Conservation (phyloP, 2,888 invertebrate genomes). For the Athalia cordata region DNA sequence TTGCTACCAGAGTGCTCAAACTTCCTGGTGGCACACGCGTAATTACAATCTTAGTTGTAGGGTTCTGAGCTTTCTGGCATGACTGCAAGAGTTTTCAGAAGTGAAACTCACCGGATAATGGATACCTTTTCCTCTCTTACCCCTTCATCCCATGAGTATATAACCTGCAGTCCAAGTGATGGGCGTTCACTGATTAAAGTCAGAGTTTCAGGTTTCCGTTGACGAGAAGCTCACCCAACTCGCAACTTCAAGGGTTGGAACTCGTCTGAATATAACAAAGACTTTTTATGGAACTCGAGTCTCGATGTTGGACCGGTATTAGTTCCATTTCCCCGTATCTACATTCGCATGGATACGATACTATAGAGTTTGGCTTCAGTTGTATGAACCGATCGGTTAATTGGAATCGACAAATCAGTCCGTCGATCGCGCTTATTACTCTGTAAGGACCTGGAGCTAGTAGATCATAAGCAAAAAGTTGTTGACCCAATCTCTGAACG, state of each 20-base stretch:
- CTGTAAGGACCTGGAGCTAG: background rate
- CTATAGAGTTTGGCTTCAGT: too few relatives aligned
- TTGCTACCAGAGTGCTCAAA: constrained; percentile 30
- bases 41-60: constrained; percentile 26
- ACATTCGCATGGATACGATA: too few relatives aligned
- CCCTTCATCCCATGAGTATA: background rate
- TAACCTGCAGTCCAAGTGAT: constrained; percentile 11
- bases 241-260: background rate
- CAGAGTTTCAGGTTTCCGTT: background rate
- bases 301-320: too few relatives aligned
- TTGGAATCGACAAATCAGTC: background rate
- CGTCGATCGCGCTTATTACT: too few relatives aligned
- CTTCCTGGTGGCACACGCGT: constrained; percentile 39
- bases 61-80: background rate
- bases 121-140: background rate
- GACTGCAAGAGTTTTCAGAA: constrained; percentile 10
- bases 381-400: background rate
- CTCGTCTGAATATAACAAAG: too few relatives aligned
- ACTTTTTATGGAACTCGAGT: too few relatives aligned
- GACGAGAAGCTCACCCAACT: background rate
- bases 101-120: constrained; percentile 22
- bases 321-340: too few relatives aligned
- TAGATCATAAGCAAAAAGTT: constrained; percentile 22
- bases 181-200: constrained; percentile 26
- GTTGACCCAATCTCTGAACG: constrained; percentile 28